These are phyloP conservation scores for Tigriopus californicus DNA, from an alignment of 2,888 invertebrate genomes.

Conservation along the genomic window DNA sequence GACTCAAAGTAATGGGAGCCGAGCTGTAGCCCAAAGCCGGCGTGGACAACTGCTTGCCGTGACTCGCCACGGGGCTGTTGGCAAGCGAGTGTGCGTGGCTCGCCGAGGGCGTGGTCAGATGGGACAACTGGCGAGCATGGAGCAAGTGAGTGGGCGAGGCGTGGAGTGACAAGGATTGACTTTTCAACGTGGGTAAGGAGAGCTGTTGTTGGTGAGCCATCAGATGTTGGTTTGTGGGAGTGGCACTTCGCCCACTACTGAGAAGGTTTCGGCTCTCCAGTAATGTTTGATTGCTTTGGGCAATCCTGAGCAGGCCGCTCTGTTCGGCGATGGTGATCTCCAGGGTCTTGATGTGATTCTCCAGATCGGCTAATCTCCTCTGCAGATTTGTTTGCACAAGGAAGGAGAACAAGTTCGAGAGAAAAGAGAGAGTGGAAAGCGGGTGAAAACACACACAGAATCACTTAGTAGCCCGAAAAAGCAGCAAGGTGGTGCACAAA, in stretches of 20 bases:
- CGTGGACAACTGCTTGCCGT: background rate
- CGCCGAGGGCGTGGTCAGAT: background rate
- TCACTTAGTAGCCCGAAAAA: background rate
- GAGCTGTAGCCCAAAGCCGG: background rate
- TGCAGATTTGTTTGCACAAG: background rate
- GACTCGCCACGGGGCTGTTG: background rate
- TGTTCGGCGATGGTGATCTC: background rate
- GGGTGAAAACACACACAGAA: background rate
- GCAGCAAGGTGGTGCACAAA: background rate
- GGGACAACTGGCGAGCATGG: conserved; percentile 18
- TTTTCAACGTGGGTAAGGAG: too few species aligned
- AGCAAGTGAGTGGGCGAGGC: too few species aligned
- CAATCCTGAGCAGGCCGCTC: background rate
- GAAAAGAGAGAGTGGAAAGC: background rate
- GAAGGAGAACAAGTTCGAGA: background rate
- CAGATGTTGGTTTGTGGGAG: too few species aligned
- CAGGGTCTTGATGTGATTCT: conserved; percentile 26
- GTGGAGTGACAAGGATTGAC: too few species aligned
- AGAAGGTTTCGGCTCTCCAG: too few species aligned
- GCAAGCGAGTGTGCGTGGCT: background rate
- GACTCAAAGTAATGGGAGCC: background rate
- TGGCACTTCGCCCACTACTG: too few species aligned
- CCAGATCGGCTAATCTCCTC: conserved; percentile 63
- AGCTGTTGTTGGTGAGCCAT: too few species aligned
- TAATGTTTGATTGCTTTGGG: background rate